Base-by-base conservation (phyloP, 2,888 invertebrate species). In the Ennomos quercinarius region DNA sequence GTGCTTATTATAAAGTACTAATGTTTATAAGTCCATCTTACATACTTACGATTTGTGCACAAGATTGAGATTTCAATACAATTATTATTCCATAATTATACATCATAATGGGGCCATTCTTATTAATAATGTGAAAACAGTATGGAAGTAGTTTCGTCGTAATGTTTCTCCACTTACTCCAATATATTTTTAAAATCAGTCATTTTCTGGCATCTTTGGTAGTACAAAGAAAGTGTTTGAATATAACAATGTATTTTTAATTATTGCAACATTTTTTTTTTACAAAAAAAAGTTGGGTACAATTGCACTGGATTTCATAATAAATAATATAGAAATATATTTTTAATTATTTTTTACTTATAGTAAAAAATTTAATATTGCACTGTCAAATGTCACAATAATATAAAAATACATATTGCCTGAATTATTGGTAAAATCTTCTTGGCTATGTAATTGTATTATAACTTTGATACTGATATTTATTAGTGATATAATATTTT, bases 361-460 rank as follows among this genome's bases (percentile, higher is more conserved):
- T 70, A 91, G 90, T 89, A 90, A 91, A 87, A 80, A 79, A 74
- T 83, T 85, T 84, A 78, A 86, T 91, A 91, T 91, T 91, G 91
- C 91, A 91, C 91, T 86, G 91, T 83, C 77, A 80, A 81, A 62
- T 64, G 65, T 65, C 49, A 66, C 47, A 57, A 59, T 54, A 55
- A 56, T 62, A 61, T 58, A 54, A 48, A 66, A 62, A 63, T 60
- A 61, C 45, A 53, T 60, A 66, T 64, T 67, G 66, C 67, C 60
- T 62, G 56, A 59, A 45, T 59, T 56, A 61, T 61, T 61, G 56
- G 45, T 45, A 66, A 59, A 64, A 61, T 64, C 45, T 63, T 57
- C 55, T 53, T 46, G 45, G 56, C 54, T 61, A 55, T 62, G 45
- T 46, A 45, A 48, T 12, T 34, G 27, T 42, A 27, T 27, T 27